Evolutionary conservation across 2,113 vertebrate genomes (phyloP), one percentile per base, ranked within the genome.

Genomic region (Lycaon pictus): DNA sequence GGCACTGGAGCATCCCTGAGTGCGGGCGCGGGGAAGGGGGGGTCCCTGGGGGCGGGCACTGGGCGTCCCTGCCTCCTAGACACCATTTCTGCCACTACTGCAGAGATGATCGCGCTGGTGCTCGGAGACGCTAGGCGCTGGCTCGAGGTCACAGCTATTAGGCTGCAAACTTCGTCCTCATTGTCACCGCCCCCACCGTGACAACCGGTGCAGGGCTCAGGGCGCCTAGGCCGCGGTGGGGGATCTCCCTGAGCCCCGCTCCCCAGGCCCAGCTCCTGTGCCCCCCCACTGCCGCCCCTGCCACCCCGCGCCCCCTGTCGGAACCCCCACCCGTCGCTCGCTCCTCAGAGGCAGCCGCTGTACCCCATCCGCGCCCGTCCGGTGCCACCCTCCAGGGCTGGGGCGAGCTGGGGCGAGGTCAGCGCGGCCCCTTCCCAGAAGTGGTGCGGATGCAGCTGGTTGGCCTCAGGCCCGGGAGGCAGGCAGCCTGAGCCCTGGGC

Each of bases 251-350:
- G 22, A 58, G 20, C 6, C 11, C 7, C 5, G 3, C 3, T 1
- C 27, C 76, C 63, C 43, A 43, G 43, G 43, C 12, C n/a, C 72
- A 1, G 22, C 71, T 23, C 37, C 71, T 0, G 37, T 13, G 37
- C 11, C 43, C 43, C 43, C 7, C 43, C 43, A 43, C 43, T 43
- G 43, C 43, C 6, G 6, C 71, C 22, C 22, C 35, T 3, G 43
- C 3, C 3, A 1, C 37, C 62, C 37, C 3, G 22, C 1, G 6
- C 22, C 3, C 23, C 22, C 23, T 1, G 11, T 1, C 1, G 3
- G 43, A 8, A 2, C 12, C 23, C 23, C 9, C 10, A 3, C 10
- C 60, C 23, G 9, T 43, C 1, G 6, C 43, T 6, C 43, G 43
- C 43, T 43, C 43, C 43, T 43, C 43, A 43, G 43, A 43, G 43